Conservation (phyloP, 2,797 vertebrate species). For the Sebastes umbrosus region DNA sequence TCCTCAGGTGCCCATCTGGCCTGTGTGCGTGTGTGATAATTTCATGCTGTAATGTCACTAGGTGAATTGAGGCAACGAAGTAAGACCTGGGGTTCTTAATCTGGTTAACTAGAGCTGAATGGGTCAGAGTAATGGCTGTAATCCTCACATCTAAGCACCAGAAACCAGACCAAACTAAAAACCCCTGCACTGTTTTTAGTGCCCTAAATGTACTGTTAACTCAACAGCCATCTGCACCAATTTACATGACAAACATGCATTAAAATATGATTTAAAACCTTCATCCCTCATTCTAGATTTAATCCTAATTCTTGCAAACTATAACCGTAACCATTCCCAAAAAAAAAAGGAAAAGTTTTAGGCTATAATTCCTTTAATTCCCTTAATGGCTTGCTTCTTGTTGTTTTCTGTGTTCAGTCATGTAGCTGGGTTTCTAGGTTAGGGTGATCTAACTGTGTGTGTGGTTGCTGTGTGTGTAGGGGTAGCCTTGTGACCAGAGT, state of each 20-base stretch:
- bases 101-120: constrained; percentile 60
- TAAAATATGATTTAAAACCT: constrained; percentile 37
- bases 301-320: constrained; percentile 46
- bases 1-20: constrained; percentile 48
- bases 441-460: constrained; percentile 45
- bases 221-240: constrained; percentile 44
- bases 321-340: constrained; percentile 13
- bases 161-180: constrained; percentile 29
- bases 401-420: constrained; percentile 43
- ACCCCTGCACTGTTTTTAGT: constrained; percentile 9
- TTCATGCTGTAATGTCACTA: constrained; percentile 15
- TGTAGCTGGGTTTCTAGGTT: constrained; percentile 56
- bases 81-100: constrained; percentile 44
- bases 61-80: constrained; percentile 27
- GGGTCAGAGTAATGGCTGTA: constrained; percentile 41
- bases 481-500: constrained; percentile 71
- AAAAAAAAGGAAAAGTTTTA: neutral
- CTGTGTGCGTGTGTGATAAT: constrained; percentile 10
- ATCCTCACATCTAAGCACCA: constrained; percentile 60
- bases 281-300: constrained; percentile 29
- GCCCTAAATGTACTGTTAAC: constrained; percentile 45
- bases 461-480: constrained; percentile 67
- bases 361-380: constrained; percentile 42
- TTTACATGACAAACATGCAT: constrained; percentile 39
- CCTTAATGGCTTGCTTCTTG: constrained; percentile 39